phyloP scores from a whole-genome alignment of 2,888 invertebrate species.

The Crioceris asparagi region DNA sequence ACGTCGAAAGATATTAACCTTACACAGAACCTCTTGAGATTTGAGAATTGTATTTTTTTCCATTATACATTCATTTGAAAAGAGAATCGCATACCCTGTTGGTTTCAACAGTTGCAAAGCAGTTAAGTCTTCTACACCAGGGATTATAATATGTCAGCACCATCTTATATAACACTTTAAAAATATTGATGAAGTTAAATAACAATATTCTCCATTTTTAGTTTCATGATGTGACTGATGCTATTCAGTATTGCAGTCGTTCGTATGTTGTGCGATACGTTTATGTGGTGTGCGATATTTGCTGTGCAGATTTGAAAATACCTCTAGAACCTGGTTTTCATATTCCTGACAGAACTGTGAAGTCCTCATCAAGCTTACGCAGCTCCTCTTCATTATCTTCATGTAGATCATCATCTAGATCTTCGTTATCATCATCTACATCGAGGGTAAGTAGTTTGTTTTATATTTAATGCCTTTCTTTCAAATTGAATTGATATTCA shows the following conservation, averaged over 20 bases:
- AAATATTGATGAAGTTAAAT: background rate
- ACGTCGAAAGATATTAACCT: background rate
- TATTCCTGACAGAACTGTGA: slow-evolving; percentile 27
- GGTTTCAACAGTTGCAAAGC: background rate
- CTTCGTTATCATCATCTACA: too few species aligned
- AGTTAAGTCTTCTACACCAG: background rate
- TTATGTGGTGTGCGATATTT: slow-evolving; percentile 39
- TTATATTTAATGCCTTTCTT: too few species aligned
- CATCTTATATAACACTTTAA: background rate
- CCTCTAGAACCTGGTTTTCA: slow-evolving; percentile 36
- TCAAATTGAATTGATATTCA: too few species aligned
- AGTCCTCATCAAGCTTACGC: slow-evolving; percentile 5
- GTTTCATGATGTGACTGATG: slow-evolving; percentile 36
- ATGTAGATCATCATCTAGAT: too few species aligned
- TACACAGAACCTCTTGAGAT: background rate
- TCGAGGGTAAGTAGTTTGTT: too few species aligned
- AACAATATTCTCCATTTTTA: slow-evolving; percentile 15
- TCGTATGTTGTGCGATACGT: slow-evolving; percentile 38
- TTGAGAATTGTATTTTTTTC: background rate
- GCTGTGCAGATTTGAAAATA: slow-evolving; percentile 37
- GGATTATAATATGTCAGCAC: background rate
- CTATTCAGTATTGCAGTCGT: slow-evolving; percentile 33
- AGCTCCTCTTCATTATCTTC: too few species aligned
- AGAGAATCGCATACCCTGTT: background rate
- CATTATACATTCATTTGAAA: background rate